These are phyloP conservation scores for Mustela nigripes DNA, from an alignment of 2,113 vertebrate species.

Conservation along the genomic window DNA sequence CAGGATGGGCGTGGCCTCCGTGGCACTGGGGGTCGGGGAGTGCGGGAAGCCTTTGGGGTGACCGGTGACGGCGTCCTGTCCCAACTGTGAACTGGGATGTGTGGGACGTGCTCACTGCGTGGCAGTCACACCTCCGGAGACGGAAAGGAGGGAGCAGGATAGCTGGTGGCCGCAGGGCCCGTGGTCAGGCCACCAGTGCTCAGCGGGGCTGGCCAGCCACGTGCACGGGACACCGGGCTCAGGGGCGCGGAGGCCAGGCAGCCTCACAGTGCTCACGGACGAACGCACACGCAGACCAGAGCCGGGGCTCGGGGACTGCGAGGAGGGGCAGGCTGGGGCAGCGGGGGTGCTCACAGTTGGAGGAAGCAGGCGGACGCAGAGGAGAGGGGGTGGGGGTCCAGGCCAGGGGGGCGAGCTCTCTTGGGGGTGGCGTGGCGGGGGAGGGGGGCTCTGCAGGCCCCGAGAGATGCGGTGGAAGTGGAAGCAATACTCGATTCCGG, in stretches of 20 bases:
- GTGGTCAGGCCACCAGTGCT: not conserved
- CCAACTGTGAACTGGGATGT: too few species aligned
- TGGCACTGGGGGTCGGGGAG: too few species aligned
- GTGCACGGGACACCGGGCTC: not conserved
- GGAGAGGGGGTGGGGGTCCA: not conserved
- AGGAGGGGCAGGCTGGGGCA: too few species aligned
- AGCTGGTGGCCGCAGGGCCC: not conserved
- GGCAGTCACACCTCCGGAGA: not conserved
- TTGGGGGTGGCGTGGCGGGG: not conserved
- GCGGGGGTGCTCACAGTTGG: not conserved
- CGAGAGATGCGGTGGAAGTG: not conserved
- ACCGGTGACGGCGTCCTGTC: not conserved
- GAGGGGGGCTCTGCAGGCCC: not conserved
- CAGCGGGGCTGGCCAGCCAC: not conserved
- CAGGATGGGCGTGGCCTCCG: too few species aligned
- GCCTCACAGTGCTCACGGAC: not conserved
- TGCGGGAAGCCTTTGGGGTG: not conserved
- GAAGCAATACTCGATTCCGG: not conserved
- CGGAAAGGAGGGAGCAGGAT: fast-evolving
- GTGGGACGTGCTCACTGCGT: not conserved
- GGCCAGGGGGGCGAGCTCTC: not conserved
- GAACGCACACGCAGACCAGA: not conserved
- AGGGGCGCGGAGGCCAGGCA: fast-evolving
- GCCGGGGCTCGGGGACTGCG: not conserved
- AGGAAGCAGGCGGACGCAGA: not conserved